Evolutionary conservation across 2,113 vertebrate genomes (phyloP).

Genomic region (Thunnus maccoyii): DNA sequence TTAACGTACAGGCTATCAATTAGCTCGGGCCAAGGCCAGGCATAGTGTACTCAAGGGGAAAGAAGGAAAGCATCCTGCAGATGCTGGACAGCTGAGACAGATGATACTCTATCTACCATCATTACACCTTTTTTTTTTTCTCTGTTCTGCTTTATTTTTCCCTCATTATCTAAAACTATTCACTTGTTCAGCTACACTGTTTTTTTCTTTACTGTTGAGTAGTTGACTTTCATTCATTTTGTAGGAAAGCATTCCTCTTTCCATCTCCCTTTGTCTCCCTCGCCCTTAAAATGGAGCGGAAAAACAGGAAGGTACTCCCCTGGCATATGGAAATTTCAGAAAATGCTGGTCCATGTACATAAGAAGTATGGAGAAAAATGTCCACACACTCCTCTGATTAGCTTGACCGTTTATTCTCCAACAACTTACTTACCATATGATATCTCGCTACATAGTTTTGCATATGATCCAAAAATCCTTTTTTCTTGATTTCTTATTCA

Average conservation of each 20-base stretch:
- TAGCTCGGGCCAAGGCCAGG: slow-evolving; percentile 63
- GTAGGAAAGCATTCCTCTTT: slow-evolving; percentile 21
- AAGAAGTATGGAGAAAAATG: slow-evolving; percentile 1
- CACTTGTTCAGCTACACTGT: neutral
- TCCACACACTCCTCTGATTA: slow-evolving; percentile 20
- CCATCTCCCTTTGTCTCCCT: neutral
- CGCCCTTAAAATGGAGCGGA: neutral
- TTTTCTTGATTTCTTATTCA: slow-evolving; percentile 37
- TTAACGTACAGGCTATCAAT: slow-evolving; percentile 83
- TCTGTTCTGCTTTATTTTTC: slow-evolving; percentile 9
- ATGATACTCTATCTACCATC: slow-evolving; percentile 1
- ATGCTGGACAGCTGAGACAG: slow-evolving; percentile 37
- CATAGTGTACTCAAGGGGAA: slow-evolving; percentile 57
- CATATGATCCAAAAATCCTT: slow-evolving; percentile 21
- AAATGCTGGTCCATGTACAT: neutral
- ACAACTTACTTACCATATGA: neutral
- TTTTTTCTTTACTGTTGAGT: slow-evolving; percentile 2
- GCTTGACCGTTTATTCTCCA: slow-evolving; percentile 45
- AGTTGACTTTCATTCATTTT: slow-evolving; percentile 30
- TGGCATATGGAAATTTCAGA: neutral
- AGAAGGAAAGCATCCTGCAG: slow-evolving; percentile 47
- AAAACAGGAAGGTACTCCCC: neutral
- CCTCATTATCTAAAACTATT: slow-evolving; percentile 20
- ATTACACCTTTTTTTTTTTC: slow-evolving; percentile 5
- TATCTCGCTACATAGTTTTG: slow-evolving; percentile 37